Percentiles rank a stretch among this genome's conserved stretches.
Evolutionary conservation across 2,797 vertebrate genomes (phyloP).

Genomic region (Lacerta bilineata): DNA sequence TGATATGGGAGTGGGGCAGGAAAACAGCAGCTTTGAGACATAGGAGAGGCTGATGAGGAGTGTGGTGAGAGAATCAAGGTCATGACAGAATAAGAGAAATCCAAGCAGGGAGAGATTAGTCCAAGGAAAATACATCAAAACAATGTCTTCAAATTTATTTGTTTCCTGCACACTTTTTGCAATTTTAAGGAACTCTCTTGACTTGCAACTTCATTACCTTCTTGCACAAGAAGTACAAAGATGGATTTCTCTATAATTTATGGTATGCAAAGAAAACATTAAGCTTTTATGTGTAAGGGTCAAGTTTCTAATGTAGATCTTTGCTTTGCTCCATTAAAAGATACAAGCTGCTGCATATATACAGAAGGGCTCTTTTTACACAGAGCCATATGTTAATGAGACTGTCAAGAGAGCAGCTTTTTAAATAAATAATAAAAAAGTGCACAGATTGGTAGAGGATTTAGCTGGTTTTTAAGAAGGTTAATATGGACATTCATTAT

Average conservation of each 20-base stretch:
- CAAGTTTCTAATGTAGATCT: constrained; percentile 7
- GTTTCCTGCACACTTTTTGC: neutral
- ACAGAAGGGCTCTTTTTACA: constrained; percentile 46
- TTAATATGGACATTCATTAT: constrained; percentile 53
- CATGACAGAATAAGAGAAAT: constrained; percentile 63
- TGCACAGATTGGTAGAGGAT: constrained; percentile 47
- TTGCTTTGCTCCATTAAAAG: constrained; percentile 52
- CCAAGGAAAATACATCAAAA: neutral
- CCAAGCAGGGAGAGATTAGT: constrained; percentile 53
- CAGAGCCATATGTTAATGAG: constrained; percentile 47
- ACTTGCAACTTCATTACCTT: constrained; percentile 24
- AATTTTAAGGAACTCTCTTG: neutral
- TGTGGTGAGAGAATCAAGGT: constrained; percentile 69
- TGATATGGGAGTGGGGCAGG: neutral
- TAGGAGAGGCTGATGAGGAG: no score
- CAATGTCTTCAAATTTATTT: neutral
- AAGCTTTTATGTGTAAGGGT: neutral
- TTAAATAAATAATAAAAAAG: constrained; percentile 19
- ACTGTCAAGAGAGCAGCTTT: constrained; percentile 41
- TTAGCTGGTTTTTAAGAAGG: constrained; percentile 31
- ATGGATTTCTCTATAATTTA: constrained; percentile 39
- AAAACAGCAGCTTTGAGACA: neutral
- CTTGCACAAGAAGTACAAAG: constrained; percentile 53
- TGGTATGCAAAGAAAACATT: neutral
- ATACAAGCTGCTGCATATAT: constrained; percentile 39